Base-by-base conservation (phyloP, 2,113 vertebrate genomes). In the Callopanchax toddi region DNA sequence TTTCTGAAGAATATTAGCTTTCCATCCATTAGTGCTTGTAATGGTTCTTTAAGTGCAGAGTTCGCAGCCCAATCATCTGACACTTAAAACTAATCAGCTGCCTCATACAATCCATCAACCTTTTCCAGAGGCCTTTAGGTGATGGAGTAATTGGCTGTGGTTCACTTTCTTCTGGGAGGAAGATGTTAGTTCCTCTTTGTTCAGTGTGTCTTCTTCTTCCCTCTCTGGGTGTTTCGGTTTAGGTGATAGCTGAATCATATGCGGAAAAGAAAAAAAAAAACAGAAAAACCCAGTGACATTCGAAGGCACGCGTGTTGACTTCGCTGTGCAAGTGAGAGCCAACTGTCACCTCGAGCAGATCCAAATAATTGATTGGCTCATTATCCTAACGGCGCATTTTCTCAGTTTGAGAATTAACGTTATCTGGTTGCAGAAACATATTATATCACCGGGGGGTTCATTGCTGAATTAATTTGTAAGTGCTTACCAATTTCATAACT, bases 51-150 rank as follows among this genome's bases (percentile, higher is more conserved):
- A 72, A 72, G 76, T 72, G 68, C 64, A 71, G 73, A 81, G 83
- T 88, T 87, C 77, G 80, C 46, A 71, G 67, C 72, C 83, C 83
- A 81, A 75, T 87, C 75, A 83, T 81, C 77, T 87, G 79, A 84
- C 81, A 79, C 71, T 81, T 82, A 79, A 79, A 88, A 76, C 84
- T 84, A 87, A 88, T 88, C 81, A 84, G 79, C 75, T 72, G 76
- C 79, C 63, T 78, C 61, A 70, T 49, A 74, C 81, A 77, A 74
- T 82, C 70, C 13, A 59, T 85, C 81, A 84, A 76, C 81, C 73
- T 88, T 84, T 73, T 67, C 59, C 48, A 57, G 73, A 78, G 32
- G 81, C 86, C 83, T 89, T 49, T 40, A 63, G 81, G 84, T 87
- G 84, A 78, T 74, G 32, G 75, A 81, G 86, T 87, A 88, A 86